Percentiles rank a stretch among this genome's conserved stretches.
phyloP scores from a whole-genome alignment of 2,888 invertebrate genomes.

The Mesorhabditis spiculigera region DNA sequence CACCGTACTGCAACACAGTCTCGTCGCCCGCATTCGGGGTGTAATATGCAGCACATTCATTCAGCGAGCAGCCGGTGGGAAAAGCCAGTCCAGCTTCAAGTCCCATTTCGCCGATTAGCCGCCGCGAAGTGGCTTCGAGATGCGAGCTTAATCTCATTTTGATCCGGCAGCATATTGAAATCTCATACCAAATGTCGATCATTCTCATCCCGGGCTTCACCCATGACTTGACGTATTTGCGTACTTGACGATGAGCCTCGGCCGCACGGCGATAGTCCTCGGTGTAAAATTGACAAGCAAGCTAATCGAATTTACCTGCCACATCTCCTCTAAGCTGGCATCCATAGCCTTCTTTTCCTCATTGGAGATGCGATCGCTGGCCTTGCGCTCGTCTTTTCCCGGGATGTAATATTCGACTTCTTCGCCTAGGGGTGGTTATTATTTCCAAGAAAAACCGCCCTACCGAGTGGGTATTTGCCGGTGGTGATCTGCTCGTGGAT shows the following conservation, averaged over 20 bases:
- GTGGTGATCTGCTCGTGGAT: constrained; percentile 79
- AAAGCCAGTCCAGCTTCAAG: constrained; percentile 81
- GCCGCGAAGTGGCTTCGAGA: constrained; percentile 84
- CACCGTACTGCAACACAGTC: constrained; percentile 88
- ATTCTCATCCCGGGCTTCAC: constrained; percentile 98
- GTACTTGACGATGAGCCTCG: constrained; percentile 93
- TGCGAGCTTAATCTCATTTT: constrained; percentile 69
- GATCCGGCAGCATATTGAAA: background rate
- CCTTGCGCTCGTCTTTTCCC: constrained; percentile 50
- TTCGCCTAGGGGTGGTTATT: background rate
- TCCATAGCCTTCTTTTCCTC: constrained; percentile 80
- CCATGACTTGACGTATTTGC: constrained; percentile 84
- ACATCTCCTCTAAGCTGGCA: constrained; percentile 83
- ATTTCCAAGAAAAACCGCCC: constrained; percentile 10
- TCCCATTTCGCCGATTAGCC: constrained; percentile 88
- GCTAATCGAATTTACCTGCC: constrained; percentile 64
- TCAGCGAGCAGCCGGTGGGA: constrained; percentile 96
- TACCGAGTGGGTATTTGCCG: constrained; percentile 79
- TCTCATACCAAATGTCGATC: constrained; percentile 81
- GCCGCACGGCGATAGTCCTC: constrained; percentile 75
- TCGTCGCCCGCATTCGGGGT: constrained; percentile 97
- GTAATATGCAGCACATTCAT: constrained; percentile 98
- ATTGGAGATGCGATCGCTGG: constrained; percentile 58
- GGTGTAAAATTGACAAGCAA: constrained; percentile 12
- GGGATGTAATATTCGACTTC: constrained; percentile 12